phyloP scores from a whole-genome alignment of 2,113 vertebrate species.

The Chloroceryle aenea region DNA sequence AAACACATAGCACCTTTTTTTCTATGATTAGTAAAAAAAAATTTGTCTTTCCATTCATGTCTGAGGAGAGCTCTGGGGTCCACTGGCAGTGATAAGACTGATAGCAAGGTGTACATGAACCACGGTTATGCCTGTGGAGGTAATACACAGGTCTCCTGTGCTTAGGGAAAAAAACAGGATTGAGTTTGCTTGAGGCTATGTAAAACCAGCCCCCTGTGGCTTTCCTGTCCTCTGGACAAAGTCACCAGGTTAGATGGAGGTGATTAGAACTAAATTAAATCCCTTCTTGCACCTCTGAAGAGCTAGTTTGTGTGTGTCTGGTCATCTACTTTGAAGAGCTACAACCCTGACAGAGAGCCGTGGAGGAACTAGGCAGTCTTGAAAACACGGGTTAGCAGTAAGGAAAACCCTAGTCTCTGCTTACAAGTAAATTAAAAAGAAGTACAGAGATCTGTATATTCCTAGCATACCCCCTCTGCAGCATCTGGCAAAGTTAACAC shows the following conservation, averaged over 20 bases:
- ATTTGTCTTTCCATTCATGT: background rate
- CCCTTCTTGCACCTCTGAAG: background rate
- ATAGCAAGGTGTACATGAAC: background rate
- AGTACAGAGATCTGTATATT: background rate
- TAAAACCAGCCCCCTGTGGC: background rate
- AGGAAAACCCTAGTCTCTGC: background rate
- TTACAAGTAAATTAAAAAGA: background rate
- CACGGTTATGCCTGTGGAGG: background rate
- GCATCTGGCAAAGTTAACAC: background rate
- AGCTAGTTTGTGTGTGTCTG: background rate
- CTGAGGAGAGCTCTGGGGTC: background rate
- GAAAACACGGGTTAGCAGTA: background rate
- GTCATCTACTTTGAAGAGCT: background rate
- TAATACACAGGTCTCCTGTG: background rate
- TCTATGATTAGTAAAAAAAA: background rate
- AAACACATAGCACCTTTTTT: background rate
- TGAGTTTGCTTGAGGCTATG: background rate
- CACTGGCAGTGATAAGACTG: background rate
- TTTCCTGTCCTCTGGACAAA: background rate
- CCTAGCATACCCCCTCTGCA: background rate
- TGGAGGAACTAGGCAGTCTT: background rate
- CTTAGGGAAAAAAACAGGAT: background rate
- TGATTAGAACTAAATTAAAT: background rate
- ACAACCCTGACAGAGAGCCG: background rate
- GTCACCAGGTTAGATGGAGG: background rate